Conservation (phyloP, 2,797 vertebrate genomes). For the Sebastes itinus region DNA sequence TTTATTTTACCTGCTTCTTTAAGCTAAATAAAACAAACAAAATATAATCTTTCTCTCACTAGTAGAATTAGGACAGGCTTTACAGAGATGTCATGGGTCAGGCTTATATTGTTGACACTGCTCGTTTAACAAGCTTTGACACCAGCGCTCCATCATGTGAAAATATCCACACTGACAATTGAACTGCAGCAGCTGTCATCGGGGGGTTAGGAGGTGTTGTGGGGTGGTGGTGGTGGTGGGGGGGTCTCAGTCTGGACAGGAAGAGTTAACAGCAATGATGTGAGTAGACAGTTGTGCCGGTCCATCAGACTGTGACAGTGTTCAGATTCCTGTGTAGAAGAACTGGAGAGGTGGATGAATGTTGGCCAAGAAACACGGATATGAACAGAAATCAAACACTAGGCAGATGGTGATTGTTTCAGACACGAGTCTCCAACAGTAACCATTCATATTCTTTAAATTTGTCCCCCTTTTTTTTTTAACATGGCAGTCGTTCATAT, state of each 20-base stretch:
- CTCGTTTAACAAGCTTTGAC: constrained; percentile 32
- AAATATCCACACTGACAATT: constrained; percentile 45
- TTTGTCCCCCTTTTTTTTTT: not conserved
- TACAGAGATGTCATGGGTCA: constrained; percentile 28
- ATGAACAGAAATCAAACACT: not conserved
- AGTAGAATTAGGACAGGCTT: not conserved
- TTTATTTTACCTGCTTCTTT: not conserved
- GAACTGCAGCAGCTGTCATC: constrained; percentile 60
- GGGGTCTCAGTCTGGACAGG: not conserved
- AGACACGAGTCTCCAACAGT: not conserved
- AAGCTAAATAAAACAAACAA: not conserved
- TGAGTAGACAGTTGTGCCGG: constrained; percentile 38
- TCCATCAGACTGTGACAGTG: constrained; percentile 25
- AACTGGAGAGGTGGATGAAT: not conserved
- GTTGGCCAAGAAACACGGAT: not conserved
- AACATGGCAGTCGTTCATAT: not conserved
- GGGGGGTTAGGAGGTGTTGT: constrained; percentile 31
- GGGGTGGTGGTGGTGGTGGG: not conserved
- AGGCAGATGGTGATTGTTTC: not conserved
- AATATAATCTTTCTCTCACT: not conserved
- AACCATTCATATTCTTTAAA: not conserved
- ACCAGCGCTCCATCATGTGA: constrained; percentile 29
- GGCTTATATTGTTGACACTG: constrained; percentile 34
- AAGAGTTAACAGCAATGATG: constrained; percentile 33
- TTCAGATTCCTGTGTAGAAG: not conserved